Percentiles rank a stretch among this genome's conserved stretches.
These are phyloP conservation scores for Chalcosyrphus nemorum DNA, from an alignment of 2,888 invertebrate species.

Conservation along the genomic window DNA sequence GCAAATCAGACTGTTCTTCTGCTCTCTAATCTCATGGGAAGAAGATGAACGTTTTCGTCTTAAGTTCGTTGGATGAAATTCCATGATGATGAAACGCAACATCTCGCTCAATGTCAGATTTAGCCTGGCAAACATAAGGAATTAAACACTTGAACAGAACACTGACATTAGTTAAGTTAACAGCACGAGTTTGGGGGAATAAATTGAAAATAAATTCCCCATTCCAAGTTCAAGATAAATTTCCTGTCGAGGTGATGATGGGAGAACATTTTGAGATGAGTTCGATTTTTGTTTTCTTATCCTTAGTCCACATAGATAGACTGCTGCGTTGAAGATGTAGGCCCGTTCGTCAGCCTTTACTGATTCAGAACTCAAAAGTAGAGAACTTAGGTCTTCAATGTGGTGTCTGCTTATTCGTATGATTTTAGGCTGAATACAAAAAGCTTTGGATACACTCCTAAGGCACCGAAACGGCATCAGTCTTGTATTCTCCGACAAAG, in stretches of 20 bases:
- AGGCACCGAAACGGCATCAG: too few relatives aligned
- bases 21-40: conserved; percentile 50
- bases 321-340: too few relatives aligned
- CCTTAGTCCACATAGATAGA: too few relatives aligned
- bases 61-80: conserved; percentile 43
- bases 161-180: not conserved
- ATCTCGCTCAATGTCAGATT: conserved; percentile 41
- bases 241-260: not conserved
- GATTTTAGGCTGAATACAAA: too few relatives aligned
- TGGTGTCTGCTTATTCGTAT: too few relatives aligned
- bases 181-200: not conserved
- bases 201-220: conserved; percentile 21
- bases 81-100: conserved; percentile 42
- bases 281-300: too few relatives aligned
- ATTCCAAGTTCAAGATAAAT: not conserved
- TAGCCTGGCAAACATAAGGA: conserved; percentile 12
- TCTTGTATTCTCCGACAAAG: too few relatives aligned
- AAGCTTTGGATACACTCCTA: too few relatives aligned
- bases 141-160: conserved; percentile 26
- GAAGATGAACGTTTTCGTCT: conserved; percentile 38
- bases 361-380: too few relatives aligned
- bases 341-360: too few relatives aligned
- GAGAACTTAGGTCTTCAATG: too few relatives aligned
- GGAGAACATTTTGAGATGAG: not conserved
- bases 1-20: conserved; percentile 26